A percentile compares a stretch with the other conserved stretches of the same genome.
These are phyloP conservation scores for Ceyx margarethae DNA, from an alignment of 2,113 vertebrate genomes.

Conservation along the genomic window DNA sequence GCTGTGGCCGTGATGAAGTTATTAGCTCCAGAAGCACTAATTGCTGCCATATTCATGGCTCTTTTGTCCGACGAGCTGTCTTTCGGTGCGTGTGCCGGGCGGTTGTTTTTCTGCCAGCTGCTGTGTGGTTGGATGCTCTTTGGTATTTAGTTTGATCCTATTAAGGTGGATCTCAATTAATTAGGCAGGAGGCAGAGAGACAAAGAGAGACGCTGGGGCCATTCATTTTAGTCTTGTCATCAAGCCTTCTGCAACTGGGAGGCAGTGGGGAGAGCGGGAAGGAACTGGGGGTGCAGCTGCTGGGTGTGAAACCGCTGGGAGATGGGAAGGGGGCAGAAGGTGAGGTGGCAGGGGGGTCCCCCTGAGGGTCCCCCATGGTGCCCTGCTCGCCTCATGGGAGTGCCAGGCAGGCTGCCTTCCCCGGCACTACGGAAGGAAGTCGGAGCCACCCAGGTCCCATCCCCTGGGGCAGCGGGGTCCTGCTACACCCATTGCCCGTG, in stretches of 20 bases:
- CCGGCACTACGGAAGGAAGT: accelerated
- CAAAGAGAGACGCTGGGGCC: not conserved
- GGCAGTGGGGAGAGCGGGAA: not conserved
- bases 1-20: not conserved
- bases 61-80: not conserved
- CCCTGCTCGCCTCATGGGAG: accelerated
- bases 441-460: not conserved
- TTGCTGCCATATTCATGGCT: not conserved
- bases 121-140: slow-evolving; percentile 45
- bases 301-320: accelerated
- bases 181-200: slow-evolving; percentile 39
- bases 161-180: slow-evolving; percentile 70
- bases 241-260: not conserved
- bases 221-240: slow-evolving; percentile 32
- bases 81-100: not conserved
- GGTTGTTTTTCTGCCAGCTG: slow-evolving; percentile 43
- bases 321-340: not conserved
- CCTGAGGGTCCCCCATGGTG: not conserved
- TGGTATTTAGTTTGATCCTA: slow-evolving; percentile 54
- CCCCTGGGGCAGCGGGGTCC: not conserved
- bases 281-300: accelerated
- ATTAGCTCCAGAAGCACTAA: not conserved
- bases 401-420: not conserved
- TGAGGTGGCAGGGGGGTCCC: not conserved
- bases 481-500: accelerated